phyloP scores from a whole-genome alignment of 2,797 vertebrate species.

The Falco concolor region DNA sequence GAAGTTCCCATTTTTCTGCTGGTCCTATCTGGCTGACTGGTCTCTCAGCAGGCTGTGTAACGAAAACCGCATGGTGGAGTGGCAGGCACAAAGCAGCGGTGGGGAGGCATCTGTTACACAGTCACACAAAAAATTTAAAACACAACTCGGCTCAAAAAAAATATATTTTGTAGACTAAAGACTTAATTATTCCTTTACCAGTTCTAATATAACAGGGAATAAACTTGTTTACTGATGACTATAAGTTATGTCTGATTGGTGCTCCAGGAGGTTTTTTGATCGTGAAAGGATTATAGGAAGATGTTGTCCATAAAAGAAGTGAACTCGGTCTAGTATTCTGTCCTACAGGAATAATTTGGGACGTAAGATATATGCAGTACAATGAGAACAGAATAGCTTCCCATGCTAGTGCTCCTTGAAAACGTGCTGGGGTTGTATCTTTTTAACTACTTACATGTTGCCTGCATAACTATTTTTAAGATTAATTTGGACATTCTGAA shows the following conservation, averaged over 20 bases:
- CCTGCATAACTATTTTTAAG: neutral
- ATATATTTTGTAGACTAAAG: neutral
- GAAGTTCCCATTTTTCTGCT: conserved; percentile 10
- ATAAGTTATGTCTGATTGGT: neutral
- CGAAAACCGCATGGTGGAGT: neutral
- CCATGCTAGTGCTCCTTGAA: neutral
- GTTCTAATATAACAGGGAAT: neutral
- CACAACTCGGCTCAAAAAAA: neutral
- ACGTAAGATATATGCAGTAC: neutral
- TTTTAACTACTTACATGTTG: neutral
- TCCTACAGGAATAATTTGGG: neutral
- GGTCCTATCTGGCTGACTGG: conserved; percentile 24
- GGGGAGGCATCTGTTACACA: neutral
- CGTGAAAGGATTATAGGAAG: neutral
- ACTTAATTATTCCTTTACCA: neutral
- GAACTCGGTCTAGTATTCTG: neutral
- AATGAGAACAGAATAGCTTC: neutral
- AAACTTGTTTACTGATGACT: neutral
- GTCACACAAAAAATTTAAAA: neutral
- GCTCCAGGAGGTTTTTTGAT: neutral
- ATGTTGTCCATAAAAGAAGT: neutral
- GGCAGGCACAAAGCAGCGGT: neutral
- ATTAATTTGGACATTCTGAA: neutral
- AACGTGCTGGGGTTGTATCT: neutral
- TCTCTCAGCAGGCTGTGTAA: conserved; percentile 24